Percentiles rank a stretch among this genome's conserved stretches.
These are phyloP conservation scores for Sciurus carolinensis DNA, from an alignment of 2,797 vertebrate genomes.

Conservation along the genomic window DNA sequence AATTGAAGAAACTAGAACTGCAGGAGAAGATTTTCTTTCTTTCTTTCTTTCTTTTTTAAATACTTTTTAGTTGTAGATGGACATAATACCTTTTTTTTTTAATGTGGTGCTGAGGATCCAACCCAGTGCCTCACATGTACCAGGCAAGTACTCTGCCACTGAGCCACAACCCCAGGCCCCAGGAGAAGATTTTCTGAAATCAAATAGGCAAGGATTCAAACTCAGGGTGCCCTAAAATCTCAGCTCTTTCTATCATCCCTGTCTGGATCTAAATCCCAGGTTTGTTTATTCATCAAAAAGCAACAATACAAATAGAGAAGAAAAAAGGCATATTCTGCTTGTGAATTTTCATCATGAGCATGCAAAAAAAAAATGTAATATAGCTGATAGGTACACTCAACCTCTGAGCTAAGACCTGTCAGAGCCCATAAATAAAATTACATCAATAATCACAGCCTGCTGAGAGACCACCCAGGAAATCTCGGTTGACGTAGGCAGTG, in stretches of 20 bases:
- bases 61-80: too few species aligned
- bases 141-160: too few species aligned
- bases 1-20: neutral
- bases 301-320: neutral
- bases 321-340: neutral
- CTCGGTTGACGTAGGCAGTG: neutral
- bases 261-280: slow-evolving; percentile 8
- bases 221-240: neutral
- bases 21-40: neutral
- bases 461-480: slow-evolving; percentile 44
- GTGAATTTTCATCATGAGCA: neutral
- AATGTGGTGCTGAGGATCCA: too few species aligned
- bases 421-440: slow-evolving; percentile 36
- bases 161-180: too few species aligned
- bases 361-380: neutral
- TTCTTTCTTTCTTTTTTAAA: too few species aligned
- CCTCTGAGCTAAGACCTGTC: neutral
- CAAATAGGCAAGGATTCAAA: slow-evolving; percentile 3
- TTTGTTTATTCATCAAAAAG: slow-evolving; percentile 3
- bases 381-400: neutral
- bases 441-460: slow-evolving; percentile 4
- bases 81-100: too few species aligned
- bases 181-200: slow-evolving; percentile 30
- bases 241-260: neutral
- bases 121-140: too few species aligned